Evolutionary conservation across 2,113 vertebrate species (phyloP), one percentile per base, ranked within the genome.

Genomic region (Indicator indicator): DNA sequence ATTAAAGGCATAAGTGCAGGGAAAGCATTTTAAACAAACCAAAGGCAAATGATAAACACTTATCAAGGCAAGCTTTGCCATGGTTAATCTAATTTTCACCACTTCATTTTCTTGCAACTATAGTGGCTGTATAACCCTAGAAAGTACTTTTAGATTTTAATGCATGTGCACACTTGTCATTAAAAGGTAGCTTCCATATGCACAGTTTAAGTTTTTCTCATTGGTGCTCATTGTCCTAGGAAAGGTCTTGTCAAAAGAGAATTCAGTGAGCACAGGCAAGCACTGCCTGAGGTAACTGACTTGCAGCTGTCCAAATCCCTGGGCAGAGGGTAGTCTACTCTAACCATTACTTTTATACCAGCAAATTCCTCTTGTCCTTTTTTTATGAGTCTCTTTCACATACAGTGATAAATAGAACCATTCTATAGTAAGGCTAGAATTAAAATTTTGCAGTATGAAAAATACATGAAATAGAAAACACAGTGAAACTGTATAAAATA

Each of bases 391-490:
- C 21, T 71, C 10, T 42, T 24, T n/a, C 59, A 23, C 46, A 54
- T 56, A 44, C 9, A 48, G 9, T 18, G 84, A 20, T 56, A 89
- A 92, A 86, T 24, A 85, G 54, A 79, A 28, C 11, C 17, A 56
- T 40, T 85, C 52, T 42, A 17, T 68, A 83, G 89, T 70, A 56
- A 83, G 60, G 21, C 10, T 67, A 76, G 91, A 92, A 95, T 83
- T 91, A 80, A 89, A 74, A 54, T 84, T 89, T 93, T 80, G 79
- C 40, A 8, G 4, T 33, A 84, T 92, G 33, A 94, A 93, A 90
- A 94, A 85, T 83, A 79, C 16, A 89, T 72, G 3, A 40, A 20
- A 54, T 8, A 70, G 56, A 87, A 92, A 92, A 92, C n/a, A 62
- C 15, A 56, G 55, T 33, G 48, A 74, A 77, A 86, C 56, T 26